Conservation (phyloP, 2,797 vertebrate species). For the Melanogrammus aeglefinus region DNA sequence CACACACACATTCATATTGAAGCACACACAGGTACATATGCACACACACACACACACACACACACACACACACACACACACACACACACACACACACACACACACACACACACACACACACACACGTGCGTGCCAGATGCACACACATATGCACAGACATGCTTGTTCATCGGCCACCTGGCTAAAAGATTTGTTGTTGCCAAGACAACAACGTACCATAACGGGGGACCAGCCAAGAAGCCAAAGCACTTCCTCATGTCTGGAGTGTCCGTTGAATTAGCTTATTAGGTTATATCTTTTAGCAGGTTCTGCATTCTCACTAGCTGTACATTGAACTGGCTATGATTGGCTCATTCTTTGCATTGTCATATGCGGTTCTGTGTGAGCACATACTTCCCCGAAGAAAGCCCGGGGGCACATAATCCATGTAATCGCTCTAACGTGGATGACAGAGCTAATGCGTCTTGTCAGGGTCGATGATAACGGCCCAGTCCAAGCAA, state of each 20-base stretch:
- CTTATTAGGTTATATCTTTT: no score
- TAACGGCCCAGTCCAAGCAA: not conserved
- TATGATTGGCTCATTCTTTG: not conserved
- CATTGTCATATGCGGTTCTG: not conserved
- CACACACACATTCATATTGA: not conserved
- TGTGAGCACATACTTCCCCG: not conserved
- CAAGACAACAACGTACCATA: constrained; percentile 1
- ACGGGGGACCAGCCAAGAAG: not conserved
- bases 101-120: not conserved
- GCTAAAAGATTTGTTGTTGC: not conserved
- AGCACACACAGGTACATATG: not conserved
- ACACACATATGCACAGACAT: not conserved
- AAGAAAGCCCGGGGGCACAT: not conserved
- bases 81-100: not conserved
- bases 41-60: not conserved
- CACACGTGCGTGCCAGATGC: not conserved
- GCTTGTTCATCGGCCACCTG: not conserved
- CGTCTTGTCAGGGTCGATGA: not conserved
- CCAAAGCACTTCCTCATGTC: no score
- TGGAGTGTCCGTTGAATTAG: no score
- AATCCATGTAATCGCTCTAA: not conserved
- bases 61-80: not conserved
- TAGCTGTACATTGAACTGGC: not conserved
- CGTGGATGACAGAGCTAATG: not conserved
- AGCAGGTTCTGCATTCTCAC: not conserved